Percentiles rank a stretch among this genome's conserved stretches.
These are phyloP conservation scores for Botia almorhae DNA, from an alignment of 2,797 vertebrate genomes.

Conservation along the genomic window DNA sequence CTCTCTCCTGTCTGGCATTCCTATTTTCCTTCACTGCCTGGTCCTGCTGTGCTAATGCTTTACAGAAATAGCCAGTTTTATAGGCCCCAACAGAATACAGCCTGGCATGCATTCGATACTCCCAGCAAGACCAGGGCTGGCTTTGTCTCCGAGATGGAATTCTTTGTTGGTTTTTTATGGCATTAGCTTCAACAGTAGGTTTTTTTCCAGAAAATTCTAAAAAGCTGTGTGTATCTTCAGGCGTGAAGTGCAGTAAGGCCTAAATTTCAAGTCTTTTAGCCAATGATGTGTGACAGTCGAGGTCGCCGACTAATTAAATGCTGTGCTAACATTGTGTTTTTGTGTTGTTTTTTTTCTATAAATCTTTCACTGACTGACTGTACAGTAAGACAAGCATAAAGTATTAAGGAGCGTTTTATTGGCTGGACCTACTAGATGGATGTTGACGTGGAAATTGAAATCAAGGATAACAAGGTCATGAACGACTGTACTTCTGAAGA, in stretches of 20 bases:
- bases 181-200: constrained; percentile 34
- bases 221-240: constrained; percentile 3
- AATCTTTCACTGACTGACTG: too few relatives aligned
- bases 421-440: too few relatives aligned
- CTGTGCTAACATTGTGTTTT: neutral
- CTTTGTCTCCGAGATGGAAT: constrained; percentile 45
- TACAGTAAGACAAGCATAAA: too few relatives aligned
- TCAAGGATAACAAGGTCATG: too few relatives aligned
- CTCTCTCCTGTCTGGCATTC: constrained; percentile 15
- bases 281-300: constrained; percentile 26
- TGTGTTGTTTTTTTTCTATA: neutral
- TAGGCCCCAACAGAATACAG: constrained; percentile 20
- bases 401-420: too few relatives aligned
- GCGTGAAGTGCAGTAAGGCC: constrained; percentile 2
- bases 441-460: too few relatives aligned
- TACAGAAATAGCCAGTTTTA: constrained; percentile 31
- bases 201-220: constrained; percentile 21
- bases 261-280: constrained; percentile 1
- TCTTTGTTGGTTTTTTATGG: constrained; percentile 17
- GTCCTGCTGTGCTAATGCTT: constrained; percentile 35
- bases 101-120: constrained; percentile 38
- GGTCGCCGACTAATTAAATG: constrained; percentile 38
- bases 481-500: too few relatives aligned
- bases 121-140: constrained; percentile 24
- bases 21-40: constrained; percentile 38